Conservation (phyloP, 2,888 invertebrate genomes). For the Aquatica leii region DNA sequence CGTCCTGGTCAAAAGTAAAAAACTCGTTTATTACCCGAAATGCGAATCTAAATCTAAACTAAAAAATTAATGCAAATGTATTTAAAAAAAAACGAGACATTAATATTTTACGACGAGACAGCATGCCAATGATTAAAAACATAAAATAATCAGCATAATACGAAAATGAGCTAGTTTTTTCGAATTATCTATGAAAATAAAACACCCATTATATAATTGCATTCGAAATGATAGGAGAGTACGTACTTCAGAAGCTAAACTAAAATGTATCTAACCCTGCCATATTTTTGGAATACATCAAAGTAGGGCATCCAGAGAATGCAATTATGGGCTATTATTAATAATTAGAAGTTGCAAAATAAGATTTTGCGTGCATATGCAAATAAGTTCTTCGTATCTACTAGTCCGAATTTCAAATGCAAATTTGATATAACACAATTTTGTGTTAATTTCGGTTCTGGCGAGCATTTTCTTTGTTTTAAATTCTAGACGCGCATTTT, state of each 20-base stretch:
- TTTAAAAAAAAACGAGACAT: background rate
- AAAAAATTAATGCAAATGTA: background rate
- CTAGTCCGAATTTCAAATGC: slow-evolving; percentile 26
- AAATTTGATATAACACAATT: slow-evolving; percentile 22
- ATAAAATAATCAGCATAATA: slow-evolving; percentile 18
- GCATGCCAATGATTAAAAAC: background rate
- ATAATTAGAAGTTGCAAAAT: slow-evolving; percentile 32
- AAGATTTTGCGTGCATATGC: slow-evolving; percentile 36
- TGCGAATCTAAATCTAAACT: background rate
- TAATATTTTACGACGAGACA: slow-evolving; percentile 3
- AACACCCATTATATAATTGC: slow-evolving; percentile 42
- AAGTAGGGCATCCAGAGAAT: slow-evolving; percentile 13
- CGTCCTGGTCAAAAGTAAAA: slow-evolving; percentile 17
- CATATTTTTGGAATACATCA: slow-evolving; percentile 13
- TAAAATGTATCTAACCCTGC: slow-evolving; percentile 27
- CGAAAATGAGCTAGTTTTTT: slow-evolving; percentile 12
- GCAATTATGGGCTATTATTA: slow-evolving; percentile 31
- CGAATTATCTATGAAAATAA: slow-evolving; percentile 30
- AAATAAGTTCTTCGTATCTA: slow-evolving; percentile 25
- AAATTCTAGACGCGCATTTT: background rate
- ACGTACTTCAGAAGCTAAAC: slow-evolving; percentile 27
- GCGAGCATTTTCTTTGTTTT: slow-evolving; percentile 1
- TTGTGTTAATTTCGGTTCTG: slow-evolving; percentile 6
- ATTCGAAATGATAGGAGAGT: slow-evolving; percentile 34
- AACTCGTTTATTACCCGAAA: background rate